phyloP scores from a whole-genome alignment of 1,140 invertebrate genomes.

The Drosophila cardini region DNA sequence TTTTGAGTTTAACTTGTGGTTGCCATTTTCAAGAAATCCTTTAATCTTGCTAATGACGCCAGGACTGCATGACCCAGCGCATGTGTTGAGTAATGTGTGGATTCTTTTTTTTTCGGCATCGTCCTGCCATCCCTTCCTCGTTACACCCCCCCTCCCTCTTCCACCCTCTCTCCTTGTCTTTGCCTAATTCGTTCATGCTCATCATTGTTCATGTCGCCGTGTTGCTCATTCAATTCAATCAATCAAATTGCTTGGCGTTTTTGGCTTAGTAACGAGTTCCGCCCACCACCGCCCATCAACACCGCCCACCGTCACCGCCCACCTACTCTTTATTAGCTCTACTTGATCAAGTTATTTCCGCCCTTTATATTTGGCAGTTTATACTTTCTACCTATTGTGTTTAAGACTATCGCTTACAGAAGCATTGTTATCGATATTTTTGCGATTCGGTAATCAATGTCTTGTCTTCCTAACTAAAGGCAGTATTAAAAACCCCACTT shows the following conservation, averaged over 20 bases:
- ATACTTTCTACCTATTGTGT: too few species aligned
- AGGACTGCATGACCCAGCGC: constrained; percentile 44
- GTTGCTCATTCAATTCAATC: constrained; percentile 71
- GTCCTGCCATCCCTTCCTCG: neutral
- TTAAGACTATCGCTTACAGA: too few species aligned
- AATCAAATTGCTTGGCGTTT: constrained; percentile 71
- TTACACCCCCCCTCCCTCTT: neutral
- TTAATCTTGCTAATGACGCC: constrained; percentile 52
- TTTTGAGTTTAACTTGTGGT: constrained; percentile 11
- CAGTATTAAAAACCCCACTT: too few species aligned
- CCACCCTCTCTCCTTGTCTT: neutral
- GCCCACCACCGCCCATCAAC: neutral
- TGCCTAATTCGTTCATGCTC: neutral
- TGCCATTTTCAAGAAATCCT: constrained; percentile 26
- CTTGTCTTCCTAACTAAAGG: too few species aligned
- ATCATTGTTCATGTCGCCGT: constrained; percentile 48
- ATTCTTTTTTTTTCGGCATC: neutral
- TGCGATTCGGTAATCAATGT: too few species aligned
- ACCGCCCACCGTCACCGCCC: neutral
- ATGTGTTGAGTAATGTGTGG: constrained; percentile 37
- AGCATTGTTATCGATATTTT: too few species aligned
- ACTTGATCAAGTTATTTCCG: too few species aligned
- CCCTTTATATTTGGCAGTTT: too few species aligned
- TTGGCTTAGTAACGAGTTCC: constrained; percentile 23
- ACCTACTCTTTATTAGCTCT: too few species aligned